Evolutionary conservation across 1,140 invertebrate genomes (phyloP).

Genomic region (Zelostemma sp.): DNA sequence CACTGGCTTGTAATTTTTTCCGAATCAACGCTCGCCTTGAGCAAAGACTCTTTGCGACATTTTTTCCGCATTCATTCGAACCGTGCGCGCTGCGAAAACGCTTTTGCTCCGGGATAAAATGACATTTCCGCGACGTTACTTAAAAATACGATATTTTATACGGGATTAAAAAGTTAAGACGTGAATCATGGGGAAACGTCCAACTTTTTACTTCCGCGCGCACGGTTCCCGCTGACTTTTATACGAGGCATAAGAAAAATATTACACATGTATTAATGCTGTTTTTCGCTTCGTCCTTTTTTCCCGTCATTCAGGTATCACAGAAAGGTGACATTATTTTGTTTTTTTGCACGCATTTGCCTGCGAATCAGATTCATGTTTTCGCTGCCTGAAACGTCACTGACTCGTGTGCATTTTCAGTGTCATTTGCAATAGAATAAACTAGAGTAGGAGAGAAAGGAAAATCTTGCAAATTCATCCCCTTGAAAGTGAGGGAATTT

Average conservation of each 20-base stretch:
- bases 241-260: slow-evolving; percentile 28
- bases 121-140: too few relatives aligned
- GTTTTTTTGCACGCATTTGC: slow-evolving; percentile 63
- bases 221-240: slow-evolving; percentile 24
- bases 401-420: slow-evolving; percentile 15
- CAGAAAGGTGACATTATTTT: slow-evolving; percentile 65
- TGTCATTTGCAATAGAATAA: slow-evolving; percentile 23
- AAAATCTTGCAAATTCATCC: neutral
- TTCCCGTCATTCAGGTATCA: slow-evolving; percentile 61
- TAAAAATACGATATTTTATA: too few relatives aligned
- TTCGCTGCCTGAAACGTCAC: slow-evolving; percentile 40
- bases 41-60: slow-evolving; percentile 8
- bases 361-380: slow-evolving; percentile 46
- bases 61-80: too few relatives aligned
- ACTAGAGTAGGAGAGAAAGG: slow-evolving; percentile 22
- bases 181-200: neutral
- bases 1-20: too few relatives aligned
- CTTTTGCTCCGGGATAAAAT: too few relatives aligned
- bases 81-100: too few relatives aligned
- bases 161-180: too few relatives aligned
- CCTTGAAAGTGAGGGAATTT: neutral
- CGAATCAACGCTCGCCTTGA: too few relatives aligned
- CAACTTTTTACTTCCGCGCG: slow-evolving; percentile 9
- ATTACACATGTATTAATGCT: slow-evolving; percentile 57
- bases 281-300: slow-evolving; percentile 60